phyloP scores from a whole-genome alignment of 2,797 vertebrate species.

The Steatocranus sp. region DNA sequence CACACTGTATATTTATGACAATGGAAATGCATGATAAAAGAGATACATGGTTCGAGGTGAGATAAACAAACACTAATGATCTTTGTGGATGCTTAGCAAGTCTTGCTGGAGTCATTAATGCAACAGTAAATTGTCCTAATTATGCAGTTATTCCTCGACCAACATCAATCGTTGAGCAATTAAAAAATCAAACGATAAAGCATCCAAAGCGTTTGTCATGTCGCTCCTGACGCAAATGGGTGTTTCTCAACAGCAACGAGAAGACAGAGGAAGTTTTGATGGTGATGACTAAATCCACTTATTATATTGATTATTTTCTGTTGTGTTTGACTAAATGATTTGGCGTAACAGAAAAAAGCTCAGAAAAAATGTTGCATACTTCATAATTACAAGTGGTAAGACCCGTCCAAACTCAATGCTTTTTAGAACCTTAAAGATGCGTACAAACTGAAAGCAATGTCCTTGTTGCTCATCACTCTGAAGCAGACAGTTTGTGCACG shows the following conservation, averaged over 20 bases:
- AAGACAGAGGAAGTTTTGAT: neutral
- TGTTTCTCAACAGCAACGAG: neutral
- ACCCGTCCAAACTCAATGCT: rapidly evolving
- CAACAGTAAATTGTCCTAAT: constrained; percentile 24
- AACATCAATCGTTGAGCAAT: constrained; percentile 31
- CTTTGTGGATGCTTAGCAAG: constrained; percentile 7
- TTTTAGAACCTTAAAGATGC: neutral
- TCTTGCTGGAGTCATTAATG: constrained; percentile 16
- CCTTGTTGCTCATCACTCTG: neutral
- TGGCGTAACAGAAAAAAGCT: neutral
- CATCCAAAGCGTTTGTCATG: constrained; percentile 4
- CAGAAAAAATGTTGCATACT: neutral
- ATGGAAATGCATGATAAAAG: neutral
- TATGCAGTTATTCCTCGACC: neutral
- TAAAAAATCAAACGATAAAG: constrained; percentile 14
- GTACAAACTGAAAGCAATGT: neutral
- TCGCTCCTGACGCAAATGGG: neutral
- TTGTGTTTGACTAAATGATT: neutral
- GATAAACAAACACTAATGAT: constrained; percentile 12
- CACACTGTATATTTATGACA: neutral
- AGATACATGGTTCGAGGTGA: neutral
- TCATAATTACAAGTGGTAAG: neutral
- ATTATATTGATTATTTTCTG: neutral
- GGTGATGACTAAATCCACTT: neutral
- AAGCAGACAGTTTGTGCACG: neutral